Conservation (phyloP, 2,797 vertebrate species). For the Sorex maritimensis region DNA sequence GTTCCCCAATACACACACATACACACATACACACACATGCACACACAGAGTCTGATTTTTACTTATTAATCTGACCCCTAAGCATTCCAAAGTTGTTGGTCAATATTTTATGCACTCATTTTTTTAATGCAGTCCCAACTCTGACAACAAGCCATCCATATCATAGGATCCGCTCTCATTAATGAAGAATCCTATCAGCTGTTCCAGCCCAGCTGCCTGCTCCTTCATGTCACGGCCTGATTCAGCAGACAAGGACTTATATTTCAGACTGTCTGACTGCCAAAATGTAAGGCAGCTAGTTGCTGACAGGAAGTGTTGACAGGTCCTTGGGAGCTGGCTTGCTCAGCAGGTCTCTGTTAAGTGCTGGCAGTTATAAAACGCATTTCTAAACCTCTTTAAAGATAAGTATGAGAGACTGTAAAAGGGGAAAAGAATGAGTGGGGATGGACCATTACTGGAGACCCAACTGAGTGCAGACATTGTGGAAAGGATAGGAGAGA, state of each 20-base stretch:
- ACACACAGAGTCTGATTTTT: not conserved
- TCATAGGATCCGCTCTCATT: not conserved
- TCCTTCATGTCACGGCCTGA: not conserved
- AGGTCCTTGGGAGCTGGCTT: constrained; percentile 62
- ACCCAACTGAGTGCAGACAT: not conserved
- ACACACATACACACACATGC: too few species aligned
- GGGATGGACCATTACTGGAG: not conserved
- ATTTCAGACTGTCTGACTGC: constrained; percentile 13
- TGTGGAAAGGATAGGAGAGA: not conserved
- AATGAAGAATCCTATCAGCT: not conserved
- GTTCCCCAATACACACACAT: too few species aligned
- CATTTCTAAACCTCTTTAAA: constrained; percentile 65
- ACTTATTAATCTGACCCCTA: not conserved
- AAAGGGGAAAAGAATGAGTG: not conserved
- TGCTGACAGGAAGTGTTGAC: constrained; percentile 59
- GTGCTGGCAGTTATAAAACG: constrained; percentile 58
- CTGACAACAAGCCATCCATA: too few species aligned
- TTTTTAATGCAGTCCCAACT: not conserved
- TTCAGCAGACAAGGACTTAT: not conserved
- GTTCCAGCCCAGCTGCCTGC: not conserved
- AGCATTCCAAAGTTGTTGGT: not conserved
- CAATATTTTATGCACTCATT: not conserved
- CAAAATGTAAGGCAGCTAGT: not conserved
- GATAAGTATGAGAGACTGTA: constrained; percentile 34
- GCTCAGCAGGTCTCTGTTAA: constrained; percentile 68